Conservation (phyloP, 1,140 invertebrate genomes). For the Drosophila grimshawi region DNA sequence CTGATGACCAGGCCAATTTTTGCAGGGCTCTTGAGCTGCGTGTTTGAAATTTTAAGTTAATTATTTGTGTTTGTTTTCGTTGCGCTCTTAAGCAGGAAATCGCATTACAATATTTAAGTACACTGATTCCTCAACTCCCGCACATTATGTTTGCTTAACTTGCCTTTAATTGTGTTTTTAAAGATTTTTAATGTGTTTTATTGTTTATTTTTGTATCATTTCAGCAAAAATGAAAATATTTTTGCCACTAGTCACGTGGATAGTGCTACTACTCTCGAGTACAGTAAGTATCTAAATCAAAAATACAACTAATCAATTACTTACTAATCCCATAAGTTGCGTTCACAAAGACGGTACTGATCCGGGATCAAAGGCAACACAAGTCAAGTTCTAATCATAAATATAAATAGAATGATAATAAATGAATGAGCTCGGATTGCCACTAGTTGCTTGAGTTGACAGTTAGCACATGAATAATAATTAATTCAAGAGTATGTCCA, state of each 20-base stretch:
- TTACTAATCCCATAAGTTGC: background rate
- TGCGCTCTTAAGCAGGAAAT: conserved; percentile 65
- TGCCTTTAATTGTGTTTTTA: conserved; percentile 59
- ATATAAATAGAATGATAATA: conserved; percentile 19
- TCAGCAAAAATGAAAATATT: conserved; percentile 90
- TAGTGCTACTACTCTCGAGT: conserved; percentile 87
- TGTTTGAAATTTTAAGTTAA: conserved; percentile 78
- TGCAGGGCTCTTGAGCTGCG: conserved; percentile 51
- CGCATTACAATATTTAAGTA: conserved; percentile 56
- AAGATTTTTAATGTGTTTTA: conserved; percentile 56
- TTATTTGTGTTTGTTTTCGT: conserved; percentile 63
- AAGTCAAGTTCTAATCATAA: conserved; percentile 14
- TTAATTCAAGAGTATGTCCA: conserved; percentile 67
- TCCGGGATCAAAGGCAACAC: conserved; percentile 34
- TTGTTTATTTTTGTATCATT: conserved; percentile 84
- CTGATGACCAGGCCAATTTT: conserved; percentile 75
- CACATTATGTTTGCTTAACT: conserved; percentile 44
- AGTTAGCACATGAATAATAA: conserved; percentile 71
- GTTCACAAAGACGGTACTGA: conserved; percentile 14
- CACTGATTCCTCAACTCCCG: background rate
- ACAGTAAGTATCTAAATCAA: conserved; percentile 85
- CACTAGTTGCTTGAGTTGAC: conserved; percentile 29
- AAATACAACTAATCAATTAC: background rate
- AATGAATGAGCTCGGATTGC: conserved; percentile 47
- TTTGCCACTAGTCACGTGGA: conserved; percentile 89